These are phyloP conservation scores for Anastrepha ludens DNA, from an alignment of 1,140 invertebrate species.

Conservation along the genomic window DNA sequence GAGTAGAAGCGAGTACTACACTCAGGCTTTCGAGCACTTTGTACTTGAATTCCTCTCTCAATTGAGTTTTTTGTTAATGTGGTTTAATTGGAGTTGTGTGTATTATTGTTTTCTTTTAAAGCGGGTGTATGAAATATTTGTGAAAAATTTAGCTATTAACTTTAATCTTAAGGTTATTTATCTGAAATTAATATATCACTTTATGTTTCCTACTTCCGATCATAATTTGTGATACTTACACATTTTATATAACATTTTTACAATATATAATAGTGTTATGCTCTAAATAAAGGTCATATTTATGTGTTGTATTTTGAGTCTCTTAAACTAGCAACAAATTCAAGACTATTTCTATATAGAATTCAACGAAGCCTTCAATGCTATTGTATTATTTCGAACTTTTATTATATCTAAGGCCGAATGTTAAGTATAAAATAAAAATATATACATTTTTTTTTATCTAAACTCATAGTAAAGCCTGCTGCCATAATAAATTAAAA, in stretches of 20 bases:
- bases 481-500: too few relatives aligned
- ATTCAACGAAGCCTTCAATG: too few relatives aligned
- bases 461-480: too few relatives aligned
- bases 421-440: too few relatives aligned
- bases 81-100: not conserved
- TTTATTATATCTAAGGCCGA: too few relatives aligned
- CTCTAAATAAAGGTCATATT: too few relatives aligned
- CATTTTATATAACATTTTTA: not conserved
- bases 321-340: too few relatives aligned
- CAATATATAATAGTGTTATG: too few relatives aligned
- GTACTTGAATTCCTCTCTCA: not conserved
- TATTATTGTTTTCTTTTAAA: not conserved
- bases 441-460: too few relatives aligned
- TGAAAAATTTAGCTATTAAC: not conserved
- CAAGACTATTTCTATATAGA: too few relatives aligned
- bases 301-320: too few relatives aligned
- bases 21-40: not conserved
- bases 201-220: conserved; percentile 37
- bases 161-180: not conserved
- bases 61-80: not conserved
- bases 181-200: conserved; percentile 8
- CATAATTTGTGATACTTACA: not conserved
- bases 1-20: not conserved
- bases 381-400: too few relatives aligned
- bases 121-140: not conserved